phyloP scores from a whole-genome alignment of 2,797 vertebrate species.

The Tiaroga cobitis region DNA sequence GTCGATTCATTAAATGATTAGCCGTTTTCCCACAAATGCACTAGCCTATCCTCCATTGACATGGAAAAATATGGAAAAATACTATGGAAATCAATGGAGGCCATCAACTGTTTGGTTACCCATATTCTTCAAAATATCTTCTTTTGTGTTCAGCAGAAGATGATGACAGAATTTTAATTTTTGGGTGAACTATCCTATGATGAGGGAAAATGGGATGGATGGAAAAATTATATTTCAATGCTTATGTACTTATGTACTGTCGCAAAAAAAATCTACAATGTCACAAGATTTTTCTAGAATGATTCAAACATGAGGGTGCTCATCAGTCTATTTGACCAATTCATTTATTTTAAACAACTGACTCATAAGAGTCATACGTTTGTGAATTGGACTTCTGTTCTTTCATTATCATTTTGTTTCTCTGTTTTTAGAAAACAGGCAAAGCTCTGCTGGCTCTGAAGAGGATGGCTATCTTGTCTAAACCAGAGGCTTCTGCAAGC shows the following conservation, averaged over 20 bases:
- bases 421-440: slow-evolving; percentile 77
- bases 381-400: not conserved
- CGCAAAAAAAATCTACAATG: no score
- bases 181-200: not conserved
- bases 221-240: not conserved
- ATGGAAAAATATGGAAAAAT: no score
- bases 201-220: no score
- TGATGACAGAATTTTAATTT: not conserved
- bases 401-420: not conserved
- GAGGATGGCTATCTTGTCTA: slow-evolving; percentile 83
- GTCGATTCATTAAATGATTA: no score
- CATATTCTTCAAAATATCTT: no score
- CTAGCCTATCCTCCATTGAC: no score
- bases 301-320: not conserved
- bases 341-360: not conserved
- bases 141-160: no score
- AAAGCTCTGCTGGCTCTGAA: slow-evolving; percentile 87
- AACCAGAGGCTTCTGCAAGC: slow-evolving; percentile 64
- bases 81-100: no score
- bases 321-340: not conserved
- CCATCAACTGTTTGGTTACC: no score
- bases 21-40: no score
- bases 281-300: not conserved
- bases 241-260: no score
- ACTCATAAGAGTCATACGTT: not conserved